These are phyloP conservation scores for Coilia nasus DNA, from an alignment of 2,797 vertebrate species.

Conservation along the genomic window DNA sequence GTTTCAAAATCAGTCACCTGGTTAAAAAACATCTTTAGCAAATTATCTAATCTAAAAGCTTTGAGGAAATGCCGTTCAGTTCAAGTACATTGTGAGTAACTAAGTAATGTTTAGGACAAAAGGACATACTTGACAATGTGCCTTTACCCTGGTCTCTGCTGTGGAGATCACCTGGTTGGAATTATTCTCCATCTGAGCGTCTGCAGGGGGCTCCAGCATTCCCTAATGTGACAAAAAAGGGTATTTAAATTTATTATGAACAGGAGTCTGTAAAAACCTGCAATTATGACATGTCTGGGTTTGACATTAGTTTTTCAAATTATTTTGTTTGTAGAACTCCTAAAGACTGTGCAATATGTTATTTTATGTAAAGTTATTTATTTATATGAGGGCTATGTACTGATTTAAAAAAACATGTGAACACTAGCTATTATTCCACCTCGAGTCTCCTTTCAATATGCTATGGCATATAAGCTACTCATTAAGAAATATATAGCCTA, in stretches of 20 bases:
- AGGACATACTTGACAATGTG: neutral
- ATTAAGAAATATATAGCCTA: neutral
- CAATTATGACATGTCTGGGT: neutral
- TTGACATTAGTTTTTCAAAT: neutral
- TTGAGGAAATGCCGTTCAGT: neutral
- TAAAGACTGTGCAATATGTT: too few species aligned
- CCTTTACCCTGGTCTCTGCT: slow-evolving; percentile 70
- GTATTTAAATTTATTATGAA: neutral
- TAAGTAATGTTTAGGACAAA: neutral
- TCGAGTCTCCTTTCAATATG: neutral
- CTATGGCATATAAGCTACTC: neutral
- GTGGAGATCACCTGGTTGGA: slow-evolving; percentile 67
- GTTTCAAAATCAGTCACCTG: neutral
- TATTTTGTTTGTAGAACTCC: too few species aligned
- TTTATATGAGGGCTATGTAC: too few species aligned
- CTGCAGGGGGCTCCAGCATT: slow-evolving; percentile 72
- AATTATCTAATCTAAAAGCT: neutral
- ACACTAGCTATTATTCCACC: neutral
- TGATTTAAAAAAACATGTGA: too few species aligned
- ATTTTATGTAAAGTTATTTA: too few species aligned
- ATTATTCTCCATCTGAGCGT: slow-evolving; percentile 65
- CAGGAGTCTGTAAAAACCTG: neutral
- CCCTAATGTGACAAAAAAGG: slow-evolving; percentile 64
- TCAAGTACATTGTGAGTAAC: neutral
- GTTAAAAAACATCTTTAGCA: neutral